Evolutionary conservation across 2,888 invertebrate species (phyloP).

Genomic region (Drosophila rellima): DNA sequence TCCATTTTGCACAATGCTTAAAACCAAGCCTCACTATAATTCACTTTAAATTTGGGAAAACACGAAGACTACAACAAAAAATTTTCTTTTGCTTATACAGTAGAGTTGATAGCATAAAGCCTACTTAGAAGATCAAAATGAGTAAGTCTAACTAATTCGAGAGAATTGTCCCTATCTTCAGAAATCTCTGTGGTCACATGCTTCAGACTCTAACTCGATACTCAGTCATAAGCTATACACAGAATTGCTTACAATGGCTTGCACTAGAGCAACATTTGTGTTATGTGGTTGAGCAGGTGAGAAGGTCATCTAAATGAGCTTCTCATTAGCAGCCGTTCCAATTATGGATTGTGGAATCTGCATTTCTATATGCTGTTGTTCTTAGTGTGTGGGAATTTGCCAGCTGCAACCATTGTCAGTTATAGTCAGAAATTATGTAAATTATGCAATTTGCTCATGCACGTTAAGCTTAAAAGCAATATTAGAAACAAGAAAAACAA

Average conservation of each 20-base stretch:
- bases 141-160: neutral
- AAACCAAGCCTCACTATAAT: conserved; percentile 18
- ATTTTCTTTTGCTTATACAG: neutral
- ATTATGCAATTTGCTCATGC: conserved; percentile 44
- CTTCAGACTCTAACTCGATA: neutral
- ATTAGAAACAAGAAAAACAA: conserved; percentile 4
- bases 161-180: conserved; percentile 1
- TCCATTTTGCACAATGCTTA: conserved; percentile 45
- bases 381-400: conserved; percentile 16
- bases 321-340: conserved; percentile 44
- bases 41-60: neutral
- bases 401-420: conserved; percentile 21
- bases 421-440: conserved; percentile 36
- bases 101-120: neutral
- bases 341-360: conserved; percentile 30
- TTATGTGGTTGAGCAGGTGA: conserved; percentile 3
- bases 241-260: conserved; percentile 18
- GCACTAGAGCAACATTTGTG: neutral
- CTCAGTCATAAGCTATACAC: conserved; percentile 2
- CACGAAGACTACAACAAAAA: neutral
- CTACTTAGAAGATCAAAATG: neutral
- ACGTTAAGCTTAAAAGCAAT: conserved; percentile 19
- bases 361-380: conserved; percentile 14
- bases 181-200: conserved; percentile 10
- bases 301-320: conserved; percentile 19